Evolutionary conservation across 2,888 invertebrate species (phyloP).

Genomic region (Hypselothyrea guttata): DNA sequence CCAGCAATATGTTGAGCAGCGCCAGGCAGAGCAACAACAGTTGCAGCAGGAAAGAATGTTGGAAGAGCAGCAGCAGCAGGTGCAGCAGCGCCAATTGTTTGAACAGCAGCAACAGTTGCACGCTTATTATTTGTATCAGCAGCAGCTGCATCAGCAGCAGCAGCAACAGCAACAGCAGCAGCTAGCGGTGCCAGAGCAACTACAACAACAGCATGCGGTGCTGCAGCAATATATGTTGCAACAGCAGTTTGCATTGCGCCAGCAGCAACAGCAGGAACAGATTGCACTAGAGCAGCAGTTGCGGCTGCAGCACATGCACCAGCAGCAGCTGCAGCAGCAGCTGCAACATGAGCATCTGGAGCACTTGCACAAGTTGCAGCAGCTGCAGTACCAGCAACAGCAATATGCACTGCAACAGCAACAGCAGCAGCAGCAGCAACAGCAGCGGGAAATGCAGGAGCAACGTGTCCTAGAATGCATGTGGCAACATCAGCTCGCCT

Average conservation of each 20-base stretch:
- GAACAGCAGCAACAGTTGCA: too few species aligned
- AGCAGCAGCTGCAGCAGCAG: background rate
- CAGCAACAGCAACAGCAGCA: too few species aligned
- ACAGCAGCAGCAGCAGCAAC: background rate
- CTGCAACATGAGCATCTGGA: background rate
- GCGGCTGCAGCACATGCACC: conserved; percentile 2
- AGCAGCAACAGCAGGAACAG: background rate
- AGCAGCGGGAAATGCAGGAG: background rate
- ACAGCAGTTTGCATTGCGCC: background rate
- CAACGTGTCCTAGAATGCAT: too few species aligned
- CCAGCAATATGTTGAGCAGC: too few species aligned
- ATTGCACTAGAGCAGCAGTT: background rate
- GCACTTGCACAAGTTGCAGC: background rate
- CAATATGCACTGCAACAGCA: too few species aligned
- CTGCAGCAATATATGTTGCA: background rate
- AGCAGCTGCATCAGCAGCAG: too few species aligned
- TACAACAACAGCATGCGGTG: too few species aligned
- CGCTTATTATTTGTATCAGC: too few species aligned
- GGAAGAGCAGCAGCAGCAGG: conserved; percentile 5
- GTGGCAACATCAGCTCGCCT: too few species aligned
- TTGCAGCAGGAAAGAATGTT: background rate
- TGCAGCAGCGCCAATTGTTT: too few species aligned
- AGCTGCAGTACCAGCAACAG: background rate
- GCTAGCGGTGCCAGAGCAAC: too few species aligned
- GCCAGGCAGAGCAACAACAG: too few species aligned